A percentile compares a stretch with the other conserved stretches of the same genome.
Conservation (phyloP, 2,797 vertebrate genomes). For the Eulemur mongoz region DNA sequence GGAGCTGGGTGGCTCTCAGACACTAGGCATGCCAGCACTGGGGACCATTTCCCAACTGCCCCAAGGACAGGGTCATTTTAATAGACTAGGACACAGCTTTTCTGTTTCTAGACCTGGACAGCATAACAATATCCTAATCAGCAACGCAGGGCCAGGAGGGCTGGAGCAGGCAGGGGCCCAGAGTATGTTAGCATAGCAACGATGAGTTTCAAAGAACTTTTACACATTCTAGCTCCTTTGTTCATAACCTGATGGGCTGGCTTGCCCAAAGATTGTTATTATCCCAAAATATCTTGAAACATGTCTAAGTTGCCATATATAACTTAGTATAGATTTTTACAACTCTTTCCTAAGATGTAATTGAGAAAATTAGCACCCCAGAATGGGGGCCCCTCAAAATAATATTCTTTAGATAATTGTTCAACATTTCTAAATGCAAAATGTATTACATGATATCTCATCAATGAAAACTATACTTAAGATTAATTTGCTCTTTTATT, state of each 20-base stretch:
- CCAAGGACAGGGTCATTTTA: background rate
- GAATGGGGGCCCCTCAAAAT: background rate
- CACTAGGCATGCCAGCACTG: background rate
- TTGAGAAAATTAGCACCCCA: background rate
- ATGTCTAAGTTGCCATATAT: background rate
- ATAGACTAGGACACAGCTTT: background rate
- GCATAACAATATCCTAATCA: background rate
- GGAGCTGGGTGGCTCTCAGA: background rate
- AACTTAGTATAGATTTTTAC: background rate
- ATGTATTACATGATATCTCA: background rate
- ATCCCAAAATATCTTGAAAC: background rate
- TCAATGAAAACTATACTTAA: slow-evolving; percentile 10
- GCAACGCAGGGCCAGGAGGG: background rate
- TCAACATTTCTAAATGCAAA: background rate
- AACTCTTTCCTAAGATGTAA: background rate
- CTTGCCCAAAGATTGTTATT: background rate
- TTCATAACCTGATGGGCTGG: background rate
- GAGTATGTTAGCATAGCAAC: background rate
- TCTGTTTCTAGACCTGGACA: background rate
- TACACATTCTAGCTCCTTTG: background rate
- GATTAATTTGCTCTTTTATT: slow-evolving; percentile 1
- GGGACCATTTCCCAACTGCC: background rate
- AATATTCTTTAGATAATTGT: background rate
- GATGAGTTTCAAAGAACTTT: background rate
- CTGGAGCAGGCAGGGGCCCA: background rate